phyloP scores from a whole-genome alignment of 1,140 invertebrate genomes.

The Nephila pilipes region DNA sequence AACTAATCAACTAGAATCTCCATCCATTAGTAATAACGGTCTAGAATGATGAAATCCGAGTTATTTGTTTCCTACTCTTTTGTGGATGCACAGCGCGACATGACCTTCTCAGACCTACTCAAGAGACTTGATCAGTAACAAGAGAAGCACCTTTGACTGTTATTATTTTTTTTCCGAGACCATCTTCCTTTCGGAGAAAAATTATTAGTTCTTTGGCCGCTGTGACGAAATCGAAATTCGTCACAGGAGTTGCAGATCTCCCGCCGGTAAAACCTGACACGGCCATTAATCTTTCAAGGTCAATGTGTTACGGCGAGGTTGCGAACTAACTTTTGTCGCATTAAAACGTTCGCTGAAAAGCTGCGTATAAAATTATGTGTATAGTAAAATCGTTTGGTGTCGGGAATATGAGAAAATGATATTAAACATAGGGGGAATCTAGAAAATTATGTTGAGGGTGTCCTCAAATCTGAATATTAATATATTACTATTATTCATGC shows the following conservation, averaged over 20 bases:
- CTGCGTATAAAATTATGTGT: no score
- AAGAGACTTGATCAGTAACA: not conserved
- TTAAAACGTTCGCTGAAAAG: no score
- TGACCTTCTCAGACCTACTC: not conserved
- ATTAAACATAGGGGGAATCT: no score
- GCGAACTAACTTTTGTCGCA: not conserved
- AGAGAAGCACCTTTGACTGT: not conserved
- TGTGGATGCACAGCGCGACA: not conserved
- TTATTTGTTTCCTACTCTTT: no score
- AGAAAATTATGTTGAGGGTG: no score
- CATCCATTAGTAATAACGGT: not conserved
- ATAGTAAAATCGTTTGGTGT: no score
- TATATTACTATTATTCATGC: no score
- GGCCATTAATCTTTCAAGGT: not conserved
- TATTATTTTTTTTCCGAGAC: not conserved
- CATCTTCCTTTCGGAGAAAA: not conserved
- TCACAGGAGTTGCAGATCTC: not conserved
- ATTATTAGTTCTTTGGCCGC: not conserved
- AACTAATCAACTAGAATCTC: no score
- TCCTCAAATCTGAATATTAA: no score
- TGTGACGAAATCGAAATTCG: constrained; percentile 5
- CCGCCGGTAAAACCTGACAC: not conserved
- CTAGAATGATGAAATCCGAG: not conserved
- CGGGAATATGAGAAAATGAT: no score
- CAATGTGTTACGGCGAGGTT: not conserved